Conservation (phyloP, 2,797 vertebrate species). For the Neomorphus geoffroyi region DNA sequence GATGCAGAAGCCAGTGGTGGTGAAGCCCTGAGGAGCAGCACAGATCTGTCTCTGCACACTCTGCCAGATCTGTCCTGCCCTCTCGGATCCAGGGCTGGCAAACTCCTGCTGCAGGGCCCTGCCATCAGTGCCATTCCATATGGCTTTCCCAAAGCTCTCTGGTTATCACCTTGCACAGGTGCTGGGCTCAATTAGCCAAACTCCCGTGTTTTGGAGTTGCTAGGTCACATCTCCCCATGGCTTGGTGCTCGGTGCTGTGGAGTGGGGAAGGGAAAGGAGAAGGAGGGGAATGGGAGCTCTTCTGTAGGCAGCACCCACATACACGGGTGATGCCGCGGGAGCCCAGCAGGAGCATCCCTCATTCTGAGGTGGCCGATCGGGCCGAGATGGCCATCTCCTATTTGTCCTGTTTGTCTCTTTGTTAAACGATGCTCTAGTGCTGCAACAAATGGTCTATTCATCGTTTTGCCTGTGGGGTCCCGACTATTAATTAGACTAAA, state of each 20-base stretch:
- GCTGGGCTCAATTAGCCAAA: neutral
- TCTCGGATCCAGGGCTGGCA: neutral
- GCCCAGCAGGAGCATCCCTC: neutral
- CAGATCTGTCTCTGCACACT: no score
- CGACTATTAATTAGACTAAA: constrained; percentile 60
- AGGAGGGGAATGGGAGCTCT: no score
- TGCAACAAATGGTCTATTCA: constrained; percentile 34
- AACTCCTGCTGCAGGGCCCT: neutral
- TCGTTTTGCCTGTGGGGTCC: constrained; percentile 33
- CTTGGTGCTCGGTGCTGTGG: neutral
- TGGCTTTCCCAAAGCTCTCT: neutral
- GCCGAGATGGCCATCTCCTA: neutral
- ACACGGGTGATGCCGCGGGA: neutral
- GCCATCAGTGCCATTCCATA: neutral
- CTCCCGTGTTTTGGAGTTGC: neutral
- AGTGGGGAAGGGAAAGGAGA: no score
- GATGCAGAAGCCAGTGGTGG: neutral
- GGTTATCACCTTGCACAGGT: neutral
- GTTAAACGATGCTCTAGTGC: neutral
- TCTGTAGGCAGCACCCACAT: neutral
- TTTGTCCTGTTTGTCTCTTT: neutral
- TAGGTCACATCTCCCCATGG: neutral
- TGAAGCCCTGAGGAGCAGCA: neutral
- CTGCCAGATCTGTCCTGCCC: neutral
- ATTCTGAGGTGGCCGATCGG: neutral